Conservation (phyloP, 2,888 invertebrate genomes). For the Julus scandinavius region DNA sequence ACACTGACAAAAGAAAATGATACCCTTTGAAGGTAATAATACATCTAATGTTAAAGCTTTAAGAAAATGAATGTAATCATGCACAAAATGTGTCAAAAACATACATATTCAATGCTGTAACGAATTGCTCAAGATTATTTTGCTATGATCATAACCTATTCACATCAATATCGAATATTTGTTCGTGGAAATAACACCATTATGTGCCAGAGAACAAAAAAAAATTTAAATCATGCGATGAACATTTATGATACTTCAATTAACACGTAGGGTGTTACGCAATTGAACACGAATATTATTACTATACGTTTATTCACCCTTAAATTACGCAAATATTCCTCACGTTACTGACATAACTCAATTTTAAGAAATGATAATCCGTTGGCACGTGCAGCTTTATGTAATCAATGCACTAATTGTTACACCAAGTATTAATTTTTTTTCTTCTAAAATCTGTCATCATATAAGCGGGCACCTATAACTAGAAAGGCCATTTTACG, state of each 20-base stretch:
- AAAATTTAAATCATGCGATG: too few relatives aligned
- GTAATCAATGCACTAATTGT: slow-evolving; percentile 28
- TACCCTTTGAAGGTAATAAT: neutral
- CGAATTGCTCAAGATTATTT: neutral
- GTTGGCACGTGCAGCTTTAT: neutral
- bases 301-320: neutral
- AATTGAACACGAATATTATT: too few relatives aligned
- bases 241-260: too few relatives aligned
- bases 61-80: neutral
- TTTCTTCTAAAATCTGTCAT: neutral
- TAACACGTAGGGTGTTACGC: too few relatives aligned
- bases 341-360: neutral
- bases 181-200: too few relatives aligned
- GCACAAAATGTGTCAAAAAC: neutral
- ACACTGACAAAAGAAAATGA: too few relatives aligned
- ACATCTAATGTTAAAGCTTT: neutral
- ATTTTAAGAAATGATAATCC: neutral
- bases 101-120: neutral
- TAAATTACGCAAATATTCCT: neutral
- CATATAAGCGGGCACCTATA: neutral
- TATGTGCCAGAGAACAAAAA: too few relatives aligned
- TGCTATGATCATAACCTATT: too few relatives aligned
- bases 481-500: neutral
- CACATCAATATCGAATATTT: too few relatives aligned
- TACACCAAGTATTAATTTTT: neutral